Percentiles rank a stretch among this genome's conserved stretches.
Evolutionary conservation across 2,797 vertebrate genomes (phyloP).

Genomic region (Myoxocephalus aenaeus): DNA sequence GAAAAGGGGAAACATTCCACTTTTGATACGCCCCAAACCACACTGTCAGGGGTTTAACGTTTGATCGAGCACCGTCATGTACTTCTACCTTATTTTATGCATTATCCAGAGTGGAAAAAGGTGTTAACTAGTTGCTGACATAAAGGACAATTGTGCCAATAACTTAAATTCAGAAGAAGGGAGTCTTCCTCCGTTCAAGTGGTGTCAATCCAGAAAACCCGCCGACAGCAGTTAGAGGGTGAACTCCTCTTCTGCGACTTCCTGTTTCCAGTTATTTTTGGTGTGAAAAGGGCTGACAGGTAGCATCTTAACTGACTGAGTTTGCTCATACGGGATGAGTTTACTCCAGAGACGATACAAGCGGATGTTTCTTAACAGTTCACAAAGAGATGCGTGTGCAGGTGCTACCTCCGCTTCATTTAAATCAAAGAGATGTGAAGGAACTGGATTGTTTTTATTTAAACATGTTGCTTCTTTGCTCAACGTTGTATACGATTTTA

Average conservation of each 20-base stretch:
- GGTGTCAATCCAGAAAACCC: background rate
- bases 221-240: background rate
- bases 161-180: background rate
- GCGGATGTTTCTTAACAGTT: background rate
- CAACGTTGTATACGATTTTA: too few species aligned
- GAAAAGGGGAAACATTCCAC: conserved; percentile 4
- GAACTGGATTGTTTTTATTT: too few species aligned
- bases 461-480: too few species aligned
- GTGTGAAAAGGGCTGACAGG: background rate
- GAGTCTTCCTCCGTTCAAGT: background rate
- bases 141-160: background rate
- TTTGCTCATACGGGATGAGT: background rate
- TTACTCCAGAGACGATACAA: background rate
- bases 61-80: conserved; percentile 26
- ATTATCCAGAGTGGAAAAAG: conserved; percentile 15
- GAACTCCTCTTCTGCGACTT: background rate
- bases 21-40: background rate
- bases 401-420: background rate
- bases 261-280: conserved; percentile 18
- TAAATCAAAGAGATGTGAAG: background rate
- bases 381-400: background rate
- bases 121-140: conserved; percentile 15
- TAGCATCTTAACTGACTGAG: background rate
- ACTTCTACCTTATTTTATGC: conserved; percentile 17
- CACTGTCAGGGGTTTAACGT: conserved; percentile 12